phyloP scores from a whole-genome alignment of 2,888 invertebrate species.

The Melanchra persicariae region DNA sequence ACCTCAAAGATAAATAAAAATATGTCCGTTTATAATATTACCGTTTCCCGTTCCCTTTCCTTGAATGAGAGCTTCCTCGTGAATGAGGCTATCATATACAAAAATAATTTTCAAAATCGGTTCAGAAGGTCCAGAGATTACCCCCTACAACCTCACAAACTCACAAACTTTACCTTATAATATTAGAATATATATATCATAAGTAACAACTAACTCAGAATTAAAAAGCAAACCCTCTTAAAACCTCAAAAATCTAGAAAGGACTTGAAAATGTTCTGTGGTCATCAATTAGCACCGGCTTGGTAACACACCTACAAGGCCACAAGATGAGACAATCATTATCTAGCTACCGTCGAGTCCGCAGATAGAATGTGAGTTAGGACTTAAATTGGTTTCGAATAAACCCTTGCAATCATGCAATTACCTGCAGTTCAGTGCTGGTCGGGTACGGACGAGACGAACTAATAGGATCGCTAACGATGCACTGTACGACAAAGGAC shows the following conservation, averaged over 20 bases:
- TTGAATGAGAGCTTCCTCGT: too few relatives aligned
- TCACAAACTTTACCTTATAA: too few relatives aligned
- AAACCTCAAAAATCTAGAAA: background rate
- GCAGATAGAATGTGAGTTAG: background rate
- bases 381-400: slow-evolving; percentile 10
- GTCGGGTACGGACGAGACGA: background rate
- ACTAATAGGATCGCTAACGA: slow-evolving; percentile 11
- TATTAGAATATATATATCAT: too few relatives aligned
- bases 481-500: background rate
- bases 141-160: too few relatives aligned
- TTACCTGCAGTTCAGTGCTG: background rate
- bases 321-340: background rate
- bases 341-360: background rate
- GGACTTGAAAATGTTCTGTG: background rate
- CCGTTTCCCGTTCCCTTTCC: too few relatives aligned
- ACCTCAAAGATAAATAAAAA: too few relatives aligned
- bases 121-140: too few relatives aligned
- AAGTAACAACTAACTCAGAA: too few relatives aligned
- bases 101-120: too few relatives aligned
- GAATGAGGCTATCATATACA: too few relatives aligned
- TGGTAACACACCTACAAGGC: background rate
- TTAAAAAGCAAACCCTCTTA: too few relatives aligned
- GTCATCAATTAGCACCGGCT: background rate
- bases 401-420: slow-evolving; percentile 5
- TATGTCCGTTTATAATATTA: too few relatives aligned